phyloP scores from a whole-genome alignment of 2,888 invertebrate genomes.

The Andrena minutula region DNA sequence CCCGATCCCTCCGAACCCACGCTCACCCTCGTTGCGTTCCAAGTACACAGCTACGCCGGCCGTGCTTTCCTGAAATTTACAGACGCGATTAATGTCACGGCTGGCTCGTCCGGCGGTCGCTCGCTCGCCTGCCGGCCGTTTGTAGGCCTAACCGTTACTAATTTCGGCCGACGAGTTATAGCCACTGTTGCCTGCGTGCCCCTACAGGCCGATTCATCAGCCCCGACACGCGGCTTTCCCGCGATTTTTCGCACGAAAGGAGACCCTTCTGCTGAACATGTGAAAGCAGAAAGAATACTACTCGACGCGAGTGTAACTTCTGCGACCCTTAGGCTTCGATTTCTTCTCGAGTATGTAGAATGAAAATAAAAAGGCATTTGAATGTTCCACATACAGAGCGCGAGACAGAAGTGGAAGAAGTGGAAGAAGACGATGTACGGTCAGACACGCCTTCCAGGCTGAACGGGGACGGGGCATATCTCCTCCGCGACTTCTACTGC shows the following conservation, averaged over 20 bases:
- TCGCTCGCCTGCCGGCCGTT: slow-evolving; percentile 64
- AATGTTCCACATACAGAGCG: no score
- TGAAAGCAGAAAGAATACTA: background rate
- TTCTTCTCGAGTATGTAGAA: background rate
- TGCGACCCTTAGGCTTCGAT: no score
- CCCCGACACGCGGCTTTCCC: background rate
- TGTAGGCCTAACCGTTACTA: slow-evolving; percentile 80
- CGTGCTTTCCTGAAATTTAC: slow-evolving; percentile 76
- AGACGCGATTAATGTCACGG: slow-evolving; percentile 78
- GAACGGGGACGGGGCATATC: background rate
- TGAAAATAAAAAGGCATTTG: background rate
- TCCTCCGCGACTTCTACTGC: background rate
- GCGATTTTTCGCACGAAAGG: background rate
- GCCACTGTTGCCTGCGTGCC: slow-evolving; percentile 67
- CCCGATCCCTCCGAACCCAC: slow-evolving; percentile 18
- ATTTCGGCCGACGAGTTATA: slow-evolving; percentile 79
- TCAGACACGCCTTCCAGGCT: background rate
- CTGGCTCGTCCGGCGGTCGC: slow-evolving; percentile 68
- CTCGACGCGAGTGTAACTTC: no score
- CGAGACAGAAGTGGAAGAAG: background rate
- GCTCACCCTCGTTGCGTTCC: slow-evolving; percentile 61
- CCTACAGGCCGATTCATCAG: background rate
- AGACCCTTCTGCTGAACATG: background rate
- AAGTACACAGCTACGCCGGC: slow-evolving; percentile 64
- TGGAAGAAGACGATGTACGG: background rate